Evolutionary conservation across 1,140 invertebrate genomes (phyloP), one percentile per base, ranked within the genome.

Genomic region (Sitobion miscanthi): DNA sequence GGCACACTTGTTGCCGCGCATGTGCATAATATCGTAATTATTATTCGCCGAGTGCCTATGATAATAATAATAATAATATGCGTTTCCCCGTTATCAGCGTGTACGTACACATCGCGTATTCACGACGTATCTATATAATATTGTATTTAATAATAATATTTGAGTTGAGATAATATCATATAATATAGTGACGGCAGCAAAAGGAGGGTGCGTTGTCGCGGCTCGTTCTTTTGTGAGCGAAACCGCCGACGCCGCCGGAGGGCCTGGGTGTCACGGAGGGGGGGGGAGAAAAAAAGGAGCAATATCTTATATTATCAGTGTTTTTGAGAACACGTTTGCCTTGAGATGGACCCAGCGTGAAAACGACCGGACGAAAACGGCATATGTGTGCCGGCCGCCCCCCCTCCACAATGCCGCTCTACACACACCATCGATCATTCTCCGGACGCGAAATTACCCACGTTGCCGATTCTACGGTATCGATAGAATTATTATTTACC

Each of bases 381-480:
- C 54, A 42, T n/a, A 91, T 91, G 57, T 91, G 45, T 91, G 69
- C 69, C 45, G 23, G 49, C 21, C 20, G 1, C 49, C 49, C 49
- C 21, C 3, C 45, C 42, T 42, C 11, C 30, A 38, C 21, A n/a
- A 3, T 25, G 25, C n/a, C 87, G 17, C 52, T 6, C 62, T n/a
- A 11, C 38, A 35, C 14, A 6, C n/a, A n/a, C 14, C 62, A n/a
- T 77, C 62, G n/a, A n/a, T n/a, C 62, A n/a, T 77, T 77, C 62
- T 1, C n/a, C 45, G 90, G 45, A 77, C 69, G 42, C 62, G 45
- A 49, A 91, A 69, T 35, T 77, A 91, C 69, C 90, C 90, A 91
- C 90, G 90, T 91, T 91, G 90, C 62, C 90, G 90, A 91, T 91
- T 91, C n/a, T 83, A 91, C 69, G 20, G 49, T 69, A 91, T 91